Base-by-base conservation (phyloP, 2,888 invertebrate species). In the Pecten maximus region DNA sequence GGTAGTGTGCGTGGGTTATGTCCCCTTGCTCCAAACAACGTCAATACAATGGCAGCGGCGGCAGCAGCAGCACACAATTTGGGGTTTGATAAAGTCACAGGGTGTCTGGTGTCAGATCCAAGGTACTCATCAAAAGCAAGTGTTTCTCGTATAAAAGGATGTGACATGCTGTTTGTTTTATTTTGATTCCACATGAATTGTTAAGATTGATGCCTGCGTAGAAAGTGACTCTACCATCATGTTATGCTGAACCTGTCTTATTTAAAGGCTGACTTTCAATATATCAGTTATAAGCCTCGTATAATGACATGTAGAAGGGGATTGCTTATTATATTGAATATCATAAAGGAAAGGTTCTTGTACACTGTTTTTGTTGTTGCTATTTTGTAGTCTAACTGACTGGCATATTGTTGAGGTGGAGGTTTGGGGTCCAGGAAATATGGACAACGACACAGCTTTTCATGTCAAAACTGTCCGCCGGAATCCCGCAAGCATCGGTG, bases 21-120 rank as follows among this genome's bases (percentile, higher is more conserved):
- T 95, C 96, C 97, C 39, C 94, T 97, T 90, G 97, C 97, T 6
- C 97, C 97, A 1, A 97, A 97, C 94, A 97, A 97, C 92, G 97
- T 97, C 23, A 97, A 97, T 96, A 97, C 97, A 12, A 97, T 97
- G 97, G 97, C 97, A 28, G 97, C 97, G 4, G 97, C 97, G 4
- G 97, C 97, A 2, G 93, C 97, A 40, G 97, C 97, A 0, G 97
- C 97, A 6, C 96, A 96, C 92, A 97, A 97, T 92, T 96, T 97
- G 39, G 97, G 97, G 15, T 97, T 97, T 94, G 97, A 97, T 92
- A 95, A 96, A 90, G 97, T 97, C 2, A 95, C 95, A 54, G 97
- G 97, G 10, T 95, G 96, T 90, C 95, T 97, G 2, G 95, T 97
- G 39, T 95, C 97, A 19, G 97, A 97, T 95, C 97, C 97, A 23